A percentile compares a stretch with the other conserved stretches of the same genome.
phyloP scores from a whole-genome alignment of 2,113 vertebrate genomes.

The Pelmatolapia mariae region DNA sequence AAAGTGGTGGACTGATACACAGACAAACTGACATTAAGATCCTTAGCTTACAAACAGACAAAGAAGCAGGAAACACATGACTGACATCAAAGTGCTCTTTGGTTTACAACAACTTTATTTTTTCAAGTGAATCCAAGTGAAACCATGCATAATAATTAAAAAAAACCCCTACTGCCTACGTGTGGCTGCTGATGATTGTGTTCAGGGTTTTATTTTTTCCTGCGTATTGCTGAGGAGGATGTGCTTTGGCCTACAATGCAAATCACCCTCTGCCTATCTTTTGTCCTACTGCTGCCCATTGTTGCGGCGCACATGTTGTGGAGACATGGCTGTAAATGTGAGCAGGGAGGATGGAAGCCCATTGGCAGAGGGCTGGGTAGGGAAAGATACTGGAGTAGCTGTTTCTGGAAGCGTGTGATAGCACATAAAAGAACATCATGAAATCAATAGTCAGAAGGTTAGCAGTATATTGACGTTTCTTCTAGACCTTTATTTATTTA shows the following conservation, averaged over 20 bases:
- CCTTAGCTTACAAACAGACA: background rate
- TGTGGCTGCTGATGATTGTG: background rate
- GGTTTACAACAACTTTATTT: background rate
- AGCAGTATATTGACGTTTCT: background rate
- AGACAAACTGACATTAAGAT: background rate
- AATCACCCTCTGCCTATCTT: background rate
- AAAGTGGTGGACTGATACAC: background rate
- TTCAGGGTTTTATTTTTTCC: background rate
- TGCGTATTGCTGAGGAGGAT: background rate
- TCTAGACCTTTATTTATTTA: background rate
- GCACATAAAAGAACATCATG: background rate
- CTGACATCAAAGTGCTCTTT: background rate
- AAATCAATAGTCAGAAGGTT: background rate
- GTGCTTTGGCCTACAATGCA: background rate
- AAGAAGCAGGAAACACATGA: background rate
- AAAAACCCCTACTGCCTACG: rapidly evolving
- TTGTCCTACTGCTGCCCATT: background rate
- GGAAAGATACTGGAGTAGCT: background rate
- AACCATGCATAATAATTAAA: background rate
- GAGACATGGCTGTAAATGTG: background rate
- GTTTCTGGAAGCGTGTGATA: background rate
- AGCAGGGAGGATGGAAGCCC: background rate
- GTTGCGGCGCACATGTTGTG: background rate
- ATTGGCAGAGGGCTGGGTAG: background rate
- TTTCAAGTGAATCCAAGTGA: background rate